Evolutionary conservation across 2,888 invertebrate species (phyloP).

Genomic region (Tuta absoluta): DNA sequence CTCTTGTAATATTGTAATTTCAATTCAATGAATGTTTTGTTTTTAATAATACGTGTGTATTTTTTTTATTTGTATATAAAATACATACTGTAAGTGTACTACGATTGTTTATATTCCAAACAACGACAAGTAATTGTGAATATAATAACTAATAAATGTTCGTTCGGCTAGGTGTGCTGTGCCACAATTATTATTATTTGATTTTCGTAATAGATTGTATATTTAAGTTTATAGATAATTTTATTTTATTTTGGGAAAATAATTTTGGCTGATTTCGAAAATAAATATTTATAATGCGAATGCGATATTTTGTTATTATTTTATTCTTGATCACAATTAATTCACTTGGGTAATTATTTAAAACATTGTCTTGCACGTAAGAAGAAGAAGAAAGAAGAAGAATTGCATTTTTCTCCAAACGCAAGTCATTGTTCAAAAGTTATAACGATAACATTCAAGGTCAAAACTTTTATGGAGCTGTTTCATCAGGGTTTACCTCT

Average conservation of each 20-base stretch:
- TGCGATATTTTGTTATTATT: slow-evolving; percentile 51
- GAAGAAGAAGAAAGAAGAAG: too few species aligned
- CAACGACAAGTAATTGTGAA: slow-evolving; percentile 23
- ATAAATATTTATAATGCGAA: slow-evolving; percentile 75
- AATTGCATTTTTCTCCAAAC: too few species aligned
- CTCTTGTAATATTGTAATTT: background rate
- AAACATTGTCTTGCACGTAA: too few species aligned
- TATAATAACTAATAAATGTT: slow-evolving; percentile 25
- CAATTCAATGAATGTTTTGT: background rate
- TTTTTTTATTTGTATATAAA: background rate
- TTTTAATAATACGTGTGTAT: background rate
- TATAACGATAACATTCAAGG: too few species aligned
- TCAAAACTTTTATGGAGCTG: too few species aligned
- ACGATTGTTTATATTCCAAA: slow-evolving; percentile 23
- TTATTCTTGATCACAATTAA: slow-evolving; percentile 33
- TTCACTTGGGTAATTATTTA: slow-evolving; percentile 38
- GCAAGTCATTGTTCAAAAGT: too few species aligned
- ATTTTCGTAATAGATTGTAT: slow-evolving; percentile 62
- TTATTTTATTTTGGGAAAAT: slow-evolving; percentile 67
- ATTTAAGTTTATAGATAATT: slow-evolving; percentile 72
- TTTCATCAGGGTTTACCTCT: too few species aligned
- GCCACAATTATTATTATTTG: slow-evolving; percentile 38
- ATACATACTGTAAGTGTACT: background rate
- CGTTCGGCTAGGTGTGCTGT: slow-evolving; percentile 43
- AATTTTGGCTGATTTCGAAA: slow-evolving; percentile 77